Evolutionary conservation across 2,113 vertebrate genomes (phyloP).

Genomic region (Gavialis gangeticus): DNA sequence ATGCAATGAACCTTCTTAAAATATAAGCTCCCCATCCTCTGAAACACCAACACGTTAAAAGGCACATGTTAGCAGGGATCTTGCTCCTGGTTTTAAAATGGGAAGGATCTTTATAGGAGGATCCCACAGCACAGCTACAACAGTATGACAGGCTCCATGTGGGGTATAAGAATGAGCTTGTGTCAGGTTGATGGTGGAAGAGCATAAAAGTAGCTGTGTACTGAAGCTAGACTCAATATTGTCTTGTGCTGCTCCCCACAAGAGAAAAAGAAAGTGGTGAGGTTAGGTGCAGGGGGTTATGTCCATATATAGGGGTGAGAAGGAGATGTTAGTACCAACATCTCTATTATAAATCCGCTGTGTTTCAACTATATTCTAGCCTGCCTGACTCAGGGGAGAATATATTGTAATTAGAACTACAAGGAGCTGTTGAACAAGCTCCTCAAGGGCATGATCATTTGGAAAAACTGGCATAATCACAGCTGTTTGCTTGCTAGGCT

Average conservation of each 20-base stretch:
- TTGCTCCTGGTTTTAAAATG: neutral
- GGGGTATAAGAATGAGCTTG: neutral
- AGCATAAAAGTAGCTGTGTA: neutral
- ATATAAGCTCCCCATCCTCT: neutral
- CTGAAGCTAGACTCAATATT: neutral
- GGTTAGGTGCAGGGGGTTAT: neutral
- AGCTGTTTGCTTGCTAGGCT: constrained; percentile 12
- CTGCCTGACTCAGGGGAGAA: neutral
- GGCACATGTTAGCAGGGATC: fast-evolving
- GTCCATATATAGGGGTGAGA: too few species aligned
- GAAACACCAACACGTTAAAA: fast-evolving
- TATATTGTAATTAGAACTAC: neutral
- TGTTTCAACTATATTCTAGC: neutral
- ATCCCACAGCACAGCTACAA: neutral
- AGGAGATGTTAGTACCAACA: too few species aligned
- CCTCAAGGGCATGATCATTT: neutral
- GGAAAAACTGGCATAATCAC: neutral
- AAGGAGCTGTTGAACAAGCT: neutral
- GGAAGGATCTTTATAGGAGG: neutral
- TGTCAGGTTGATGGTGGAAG: neutral
- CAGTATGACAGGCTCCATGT: neutral
- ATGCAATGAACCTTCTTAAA: neutral
- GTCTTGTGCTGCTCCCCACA: neutral
- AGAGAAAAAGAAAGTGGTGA: neutral
- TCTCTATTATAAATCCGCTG: too few species aligned